phyloP scores from a whole-genome alignment of 2,797 vertebrate species.

The Poecilia picta region DNA sequence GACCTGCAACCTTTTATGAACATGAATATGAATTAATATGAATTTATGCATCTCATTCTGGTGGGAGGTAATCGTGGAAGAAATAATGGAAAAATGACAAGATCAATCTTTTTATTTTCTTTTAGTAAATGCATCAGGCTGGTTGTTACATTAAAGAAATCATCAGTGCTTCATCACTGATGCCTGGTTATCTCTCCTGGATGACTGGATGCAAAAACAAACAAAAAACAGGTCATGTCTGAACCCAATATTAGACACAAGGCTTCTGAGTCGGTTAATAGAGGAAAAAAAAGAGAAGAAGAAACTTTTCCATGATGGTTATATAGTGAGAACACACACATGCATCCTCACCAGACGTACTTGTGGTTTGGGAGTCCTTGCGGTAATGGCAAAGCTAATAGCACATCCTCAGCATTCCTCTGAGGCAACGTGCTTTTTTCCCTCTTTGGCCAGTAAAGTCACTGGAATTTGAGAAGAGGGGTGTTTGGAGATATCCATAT shows the following conservation, averaged over 20 bases:
- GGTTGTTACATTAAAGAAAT: conserved; percentile 6
- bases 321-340: conserved; percentile 41
- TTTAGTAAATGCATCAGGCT: not conserved
- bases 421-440: conserved; percentile 61
- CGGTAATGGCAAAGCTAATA: conserved; percentile 57
- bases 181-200: conserved; percentile 8
- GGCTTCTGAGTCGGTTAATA: conserved; percentile 65
- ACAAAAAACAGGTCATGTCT: conserved; percentile 41
- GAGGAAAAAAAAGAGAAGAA: not conserved
- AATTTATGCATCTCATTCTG: not conserved
- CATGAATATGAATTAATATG: too few species aligned
- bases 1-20: too few species aligned
- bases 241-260: conserved; percentile 63
- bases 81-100: not conserved
- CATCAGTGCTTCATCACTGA: conserved; percentile 6
- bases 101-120: not conserved
- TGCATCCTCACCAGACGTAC: conserved; percentile 32
- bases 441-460: conserved; percentile 40
- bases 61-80: not conserved
- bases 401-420: conserved; percentile 69
- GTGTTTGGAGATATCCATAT: conserved; percentile 54
- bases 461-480: conserved; percentile 44
- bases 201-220: conserved; percentile 27
- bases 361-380: conserved; percentile 63
- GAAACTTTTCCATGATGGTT: conserved; percentile 57